These are phyloP conservation scores for Amniataba percoides DNA, from an alignment of 2,797 vertebrate genomes.

Conservation along the genomic window DNA sequence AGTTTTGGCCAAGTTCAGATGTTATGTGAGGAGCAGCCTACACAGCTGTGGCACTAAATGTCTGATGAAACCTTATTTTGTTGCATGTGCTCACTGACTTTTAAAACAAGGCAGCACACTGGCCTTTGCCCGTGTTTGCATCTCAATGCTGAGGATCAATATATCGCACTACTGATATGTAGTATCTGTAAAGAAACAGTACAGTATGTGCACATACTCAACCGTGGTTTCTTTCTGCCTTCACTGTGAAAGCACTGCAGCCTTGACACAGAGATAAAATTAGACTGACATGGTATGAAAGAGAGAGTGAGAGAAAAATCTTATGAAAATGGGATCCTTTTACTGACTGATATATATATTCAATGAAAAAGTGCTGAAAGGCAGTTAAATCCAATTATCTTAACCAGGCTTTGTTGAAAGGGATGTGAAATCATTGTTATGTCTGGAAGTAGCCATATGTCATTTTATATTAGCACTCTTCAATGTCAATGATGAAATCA, in stretches of 20 bases:
- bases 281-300: neutral
- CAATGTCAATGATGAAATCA: constrained; percentile 29
- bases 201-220: neutral
- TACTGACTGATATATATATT: constrained; percentile 55
- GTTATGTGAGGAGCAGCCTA: neutral
- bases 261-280: constrained; percentile 13
- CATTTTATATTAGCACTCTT: constrained; percentile 30
- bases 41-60: neutral
- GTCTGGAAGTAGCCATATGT: constrained; percentile 29
- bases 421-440: neutral
- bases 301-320: constrained; percentile 1
- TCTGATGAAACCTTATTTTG: neutral
- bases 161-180: neutral
- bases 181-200: neutral
- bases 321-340: constrained; percentile 34
- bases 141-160: constrained; percentile 7
- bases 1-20: neutral
- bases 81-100: constrained; percentile 8
- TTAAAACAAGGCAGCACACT: neutral
- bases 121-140: constrained; percentile 17
- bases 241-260: neutral
- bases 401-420: constrained; percentile 26
- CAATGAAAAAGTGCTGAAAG: constrained; percentile 49
- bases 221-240: constrained; percentile 1
- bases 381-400: constrained; percentile 52